These are phyloP conservation scores for Plectropomus leopardus DNA, from an alignment of 2,113 vertebrate genomes.

Conservation along the genomic window DNA sequence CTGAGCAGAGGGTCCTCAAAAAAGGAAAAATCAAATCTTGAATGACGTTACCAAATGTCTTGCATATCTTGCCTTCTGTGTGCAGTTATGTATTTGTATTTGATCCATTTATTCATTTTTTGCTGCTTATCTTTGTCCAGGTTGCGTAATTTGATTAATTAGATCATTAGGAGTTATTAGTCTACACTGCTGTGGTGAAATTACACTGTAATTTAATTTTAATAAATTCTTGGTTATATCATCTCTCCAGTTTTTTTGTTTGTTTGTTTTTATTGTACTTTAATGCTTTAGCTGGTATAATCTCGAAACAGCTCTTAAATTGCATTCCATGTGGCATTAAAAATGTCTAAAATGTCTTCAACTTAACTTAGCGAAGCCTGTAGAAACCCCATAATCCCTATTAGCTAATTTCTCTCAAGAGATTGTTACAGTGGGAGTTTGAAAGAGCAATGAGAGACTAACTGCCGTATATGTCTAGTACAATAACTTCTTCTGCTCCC, in stretches of 20 bases:
- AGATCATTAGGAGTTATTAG: not conserved
- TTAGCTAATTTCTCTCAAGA: constrained; percentile 7
- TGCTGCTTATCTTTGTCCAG: not conserved
- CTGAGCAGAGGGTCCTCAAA: not conserved
- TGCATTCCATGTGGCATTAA: not conserved
- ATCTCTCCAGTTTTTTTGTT: not conserved
- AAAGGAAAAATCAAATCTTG: not conserved
- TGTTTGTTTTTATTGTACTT: not conserved
- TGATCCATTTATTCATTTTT: constrained; percentile 7
- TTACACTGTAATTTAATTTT: not conserved
- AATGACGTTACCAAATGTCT: not conserved
- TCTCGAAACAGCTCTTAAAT: not conserved
- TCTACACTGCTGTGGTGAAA: not conserved
- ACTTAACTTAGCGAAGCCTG: constrained; percentile 3
- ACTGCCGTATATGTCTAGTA: constrained; percentile 33
- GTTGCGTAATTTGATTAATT: constrained; percentile 1
- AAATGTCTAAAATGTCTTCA: not conserved
- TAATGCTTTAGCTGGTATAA: not conserved
- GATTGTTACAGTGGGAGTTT: constrained; percentile 13
- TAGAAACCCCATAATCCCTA: constrained; percentile 3
- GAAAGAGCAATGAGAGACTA: constrained; percentile 9
- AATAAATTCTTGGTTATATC: not conserved
- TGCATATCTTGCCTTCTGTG: not conserved
- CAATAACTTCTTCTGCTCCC: constrained; percentile 33
- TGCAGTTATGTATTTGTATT: not conserved